phyloP scores from a whole-genome alignment of 2,797 vertebrate species.

The Brachyrhaphis roseni region DNA sequence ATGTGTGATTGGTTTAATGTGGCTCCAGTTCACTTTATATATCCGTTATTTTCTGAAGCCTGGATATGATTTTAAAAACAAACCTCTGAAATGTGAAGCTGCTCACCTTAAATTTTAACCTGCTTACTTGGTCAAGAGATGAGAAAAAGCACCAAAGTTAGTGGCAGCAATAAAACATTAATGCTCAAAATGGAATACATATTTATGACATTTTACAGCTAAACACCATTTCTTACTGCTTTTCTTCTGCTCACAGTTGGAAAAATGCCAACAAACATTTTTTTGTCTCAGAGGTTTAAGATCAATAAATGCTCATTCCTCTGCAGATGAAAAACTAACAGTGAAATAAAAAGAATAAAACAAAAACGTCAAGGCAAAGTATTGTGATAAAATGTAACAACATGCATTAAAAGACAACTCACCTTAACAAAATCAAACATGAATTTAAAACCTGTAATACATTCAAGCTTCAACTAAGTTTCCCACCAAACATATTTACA shows the following conservation, averaged over 20 bases:
- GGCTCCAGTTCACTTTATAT: background rate
- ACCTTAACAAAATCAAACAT: constrained; percentile 13
- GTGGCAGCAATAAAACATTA: background rate
- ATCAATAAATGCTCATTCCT: constrained; percentile 8
- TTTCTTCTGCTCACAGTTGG: background rate
- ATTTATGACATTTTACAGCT: background rate
- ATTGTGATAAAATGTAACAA: constrained; percentile 10
- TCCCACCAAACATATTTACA: constrained; percentile 1
- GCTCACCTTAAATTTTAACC: constrained; percentile 3
- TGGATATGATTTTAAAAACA: background rate
- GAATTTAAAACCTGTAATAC: constrained; percentile 2
- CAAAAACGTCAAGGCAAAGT: constrained; percentile 1
- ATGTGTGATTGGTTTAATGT: background rate
- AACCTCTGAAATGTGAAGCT: background rate
- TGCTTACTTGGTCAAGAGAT: background rate
- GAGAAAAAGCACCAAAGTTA: background rate
- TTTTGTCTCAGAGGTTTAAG: background rate
- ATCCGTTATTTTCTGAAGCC: background rate
- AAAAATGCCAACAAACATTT: background rate
- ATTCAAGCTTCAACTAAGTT: constrained; percentile 8
- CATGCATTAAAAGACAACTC: constrained; percentile 4
- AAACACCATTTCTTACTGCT: background rate
- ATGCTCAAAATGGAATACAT: background rate
- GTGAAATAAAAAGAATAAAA: constrained; percentile 1
- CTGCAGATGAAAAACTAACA: background rate